phyloP scores from a whole-genome alignment of 2,797 vertebrate genomes.

The Sylvia borin region DNA sequence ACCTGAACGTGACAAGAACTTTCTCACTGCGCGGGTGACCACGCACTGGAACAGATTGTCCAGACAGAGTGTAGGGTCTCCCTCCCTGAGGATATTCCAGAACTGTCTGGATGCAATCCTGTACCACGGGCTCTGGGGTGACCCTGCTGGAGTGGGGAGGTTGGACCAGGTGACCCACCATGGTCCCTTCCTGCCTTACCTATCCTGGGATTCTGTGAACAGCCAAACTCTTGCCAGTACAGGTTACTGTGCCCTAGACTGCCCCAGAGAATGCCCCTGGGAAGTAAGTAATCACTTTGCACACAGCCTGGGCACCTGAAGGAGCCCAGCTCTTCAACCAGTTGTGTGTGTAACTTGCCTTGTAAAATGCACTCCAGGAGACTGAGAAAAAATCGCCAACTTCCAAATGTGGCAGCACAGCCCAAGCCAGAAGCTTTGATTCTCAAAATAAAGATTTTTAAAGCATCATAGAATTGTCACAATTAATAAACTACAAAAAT shows the following conservation, averaged over 20 bases:
- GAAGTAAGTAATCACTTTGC: neutral
- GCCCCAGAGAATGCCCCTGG: neutral
- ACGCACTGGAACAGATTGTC: accelerated
- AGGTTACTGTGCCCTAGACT: neutral
- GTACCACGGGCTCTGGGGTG: neutral
- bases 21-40: neutral
- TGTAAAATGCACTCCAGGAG: neutral
- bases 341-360: neutral
- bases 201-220: neutral
- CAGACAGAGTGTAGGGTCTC: neutral
- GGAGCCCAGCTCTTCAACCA: neutral
- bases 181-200: neutral
- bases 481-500: neutral
- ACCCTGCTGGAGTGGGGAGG: accelerated
- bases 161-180: neutral
- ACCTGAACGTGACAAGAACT: neutral
- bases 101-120: neutral
- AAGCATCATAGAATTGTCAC: neutral
- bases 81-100: neutral
- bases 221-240: neutral
- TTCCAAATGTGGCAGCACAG: neutral
- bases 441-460: neutral
- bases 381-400: neutral
- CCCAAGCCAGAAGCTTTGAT: neutral
- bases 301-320: neutral